A percentile compares a stretch with the other conserved stretches of the same genome.
Evolutionary conservation across 2,797 vertebrate genomes (phyloP).

Genomic region (Poeciliopsis infans): DNA sequence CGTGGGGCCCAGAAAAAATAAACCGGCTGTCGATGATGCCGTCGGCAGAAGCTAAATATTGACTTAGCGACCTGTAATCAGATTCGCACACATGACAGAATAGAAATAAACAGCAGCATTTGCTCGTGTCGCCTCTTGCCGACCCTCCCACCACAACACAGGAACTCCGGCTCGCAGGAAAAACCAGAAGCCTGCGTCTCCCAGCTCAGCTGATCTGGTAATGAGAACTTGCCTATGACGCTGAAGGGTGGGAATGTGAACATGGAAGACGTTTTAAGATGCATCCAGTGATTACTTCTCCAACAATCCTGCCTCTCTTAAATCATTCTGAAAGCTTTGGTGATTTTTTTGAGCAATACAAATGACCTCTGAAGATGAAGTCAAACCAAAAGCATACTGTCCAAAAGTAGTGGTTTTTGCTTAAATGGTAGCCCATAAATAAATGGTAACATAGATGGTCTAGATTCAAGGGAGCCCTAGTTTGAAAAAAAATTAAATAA

Average conservation of each 20-base stretch:
- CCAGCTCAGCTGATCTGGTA: constrained; percentile 69
- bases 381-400: neutral
- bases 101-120: constrained; percentile 85
- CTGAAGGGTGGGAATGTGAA: constrained; percentile 68
- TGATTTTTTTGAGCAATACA: constrained; percentile 13
- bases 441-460: neutral
- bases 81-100: constrained; percentile 84
- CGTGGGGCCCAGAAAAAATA: constrained; percentile 78
- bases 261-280: constrained; percentile 64
- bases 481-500: neutral
- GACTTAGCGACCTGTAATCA: constrained; percentile 87
- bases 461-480: neutral
- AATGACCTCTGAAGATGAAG: neutral
- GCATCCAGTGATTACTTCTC: constrained; percentile 60
- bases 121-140: constrained; percentile 64
- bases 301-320: constrained; percentile 46
- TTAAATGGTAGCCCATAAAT: neutral
- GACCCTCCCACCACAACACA: constrained; percentile 79
- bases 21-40: constrained; percentile 74
- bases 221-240: constrained; percentile 65
- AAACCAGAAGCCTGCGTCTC: constrained; percentile 57
- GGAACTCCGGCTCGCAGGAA: constrained; percentile 59
- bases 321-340: constrained; percentile 31
- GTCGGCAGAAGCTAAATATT: constrained; percentile 86
- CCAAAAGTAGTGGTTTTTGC: neutral